Evolutionary conservation across 2,113 vertebrate species (phyloP).

Genomic region (Jacana jacana): DNA sequence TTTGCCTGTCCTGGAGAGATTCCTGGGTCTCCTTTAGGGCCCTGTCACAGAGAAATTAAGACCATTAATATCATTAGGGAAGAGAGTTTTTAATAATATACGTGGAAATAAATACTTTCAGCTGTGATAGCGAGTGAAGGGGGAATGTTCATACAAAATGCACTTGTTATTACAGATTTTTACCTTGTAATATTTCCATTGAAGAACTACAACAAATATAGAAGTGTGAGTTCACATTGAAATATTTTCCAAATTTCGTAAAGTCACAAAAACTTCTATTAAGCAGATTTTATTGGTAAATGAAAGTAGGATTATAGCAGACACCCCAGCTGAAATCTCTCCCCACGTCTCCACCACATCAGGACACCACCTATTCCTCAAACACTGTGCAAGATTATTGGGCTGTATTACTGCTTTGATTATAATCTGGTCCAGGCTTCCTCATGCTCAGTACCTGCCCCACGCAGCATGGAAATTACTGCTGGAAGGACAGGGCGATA

Average conservation of each 20-base stretch:
- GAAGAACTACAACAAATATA: background rate
- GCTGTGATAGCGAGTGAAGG: background rate
- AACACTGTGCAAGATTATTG: background rate
- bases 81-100: background rate
- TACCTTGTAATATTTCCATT: background rate
- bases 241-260: background rate
- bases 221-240: background rate
- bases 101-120: background rate
- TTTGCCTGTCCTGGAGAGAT: constrained; percentile 87
- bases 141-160: background rate
- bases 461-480: background rate
- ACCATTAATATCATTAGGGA: background rate
- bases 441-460: background rate
- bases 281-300: background rate
- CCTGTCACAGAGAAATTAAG: constrained; percentile 73
- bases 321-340: background rate
- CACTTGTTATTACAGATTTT: background rate
- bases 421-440: background rate
- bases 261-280: background rate
- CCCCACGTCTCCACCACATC: background rate
- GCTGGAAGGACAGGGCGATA: background rate
- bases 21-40: constrained; percentile 92
- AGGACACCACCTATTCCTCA: background rate
- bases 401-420: background rate
- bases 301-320: background rate